Percentiles rank a stretch among this genome's conserved stretches.
Evolutionary conservation across 2,797 vertebrate species (phyloP).

Genomic region (Sternarchorhynchus goeldii): DNA sequence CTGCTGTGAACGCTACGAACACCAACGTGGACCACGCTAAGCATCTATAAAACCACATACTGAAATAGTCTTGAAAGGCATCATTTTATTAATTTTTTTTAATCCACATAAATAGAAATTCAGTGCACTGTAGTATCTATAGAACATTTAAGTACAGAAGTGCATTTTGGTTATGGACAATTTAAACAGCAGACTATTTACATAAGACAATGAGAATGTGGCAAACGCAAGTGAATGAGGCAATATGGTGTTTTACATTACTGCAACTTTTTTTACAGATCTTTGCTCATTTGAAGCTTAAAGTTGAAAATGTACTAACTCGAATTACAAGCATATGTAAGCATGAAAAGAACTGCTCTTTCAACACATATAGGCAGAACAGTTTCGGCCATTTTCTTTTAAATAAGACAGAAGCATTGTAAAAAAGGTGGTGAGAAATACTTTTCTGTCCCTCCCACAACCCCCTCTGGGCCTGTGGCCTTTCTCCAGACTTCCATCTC

Average conservation of each 20-base stretch:
- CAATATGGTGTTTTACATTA: background rate
- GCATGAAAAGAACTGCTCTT: background rate
- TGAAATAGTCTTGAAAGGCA: background rate
- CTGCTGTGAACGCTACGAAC: conserved; percentile 46
- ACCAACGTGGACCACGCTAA: conserved; percentile 40
- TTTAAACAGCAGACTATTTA: too few relatives aligned
- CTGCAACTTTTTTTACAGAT: background rate
- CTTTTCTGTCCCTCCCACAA: conserved; percentile 17
- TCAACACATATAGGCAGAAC: background rate
- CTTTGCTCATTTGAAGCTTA: background rate
- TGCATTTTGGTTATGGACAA: too few relatives aligned
- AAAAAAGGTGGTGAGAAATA: conserved; percentile 22
- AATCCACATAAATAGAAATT: too few relatives aligned
- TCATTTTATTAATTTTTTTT: too few relatives aligned
- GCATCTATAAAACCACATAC: conserved; percentile 19
- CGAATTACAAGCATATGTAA: conserved; percentile 8
- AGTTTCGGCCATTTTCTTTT: conserved; percentile 26
- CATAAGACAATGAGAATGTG: background rate
- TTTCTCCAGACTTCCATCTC: conserved; percentile 40
- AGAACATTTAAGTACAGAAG: too few relatives aligned
- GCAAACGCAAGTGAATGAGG: background rate
- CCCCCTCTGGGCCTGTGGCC: conserved; percentile 36
- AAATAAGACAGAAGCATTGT: conserved; percentile 6
- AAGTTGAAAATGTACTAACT: conserved; percentile 9
- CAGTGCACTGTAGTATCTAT: too few relatives aligned